Base-by-base conservation (phyloP, 2,113 vertebrate genomes). In the Chauna torquata region DNA sequence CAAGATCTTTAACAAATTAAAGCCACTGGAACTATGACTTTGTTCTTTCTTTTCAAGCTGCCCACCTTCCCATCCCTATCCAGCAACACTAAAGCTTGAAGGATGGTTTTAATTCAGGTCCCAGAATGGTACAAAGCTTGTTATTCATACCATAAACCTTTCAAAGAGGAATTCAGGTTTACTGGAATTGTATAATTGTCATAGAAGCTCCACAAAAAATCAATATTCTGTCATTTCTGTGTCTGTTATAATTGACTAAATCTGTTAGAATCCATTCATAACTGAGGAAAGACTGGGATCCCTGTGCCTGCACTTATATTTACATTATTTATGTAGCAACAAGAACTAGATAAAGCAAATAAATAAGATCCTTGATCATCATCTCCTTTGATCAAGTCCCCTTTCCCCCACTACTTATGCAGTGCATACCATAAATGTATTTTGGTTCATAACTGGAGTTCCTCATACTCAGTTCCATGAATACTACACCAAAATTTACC, bases 301-400 rank as follows among this genome's bases (percentile, higher is more conserved):
- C 54, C 55, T 88, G 86, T 88, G 85, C 95, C 86, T 95, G 83
- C 70, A 82, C 77, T 95, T 80, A 15, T 15, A 87, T 94, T 94
- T 96, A 91, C 91, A 95, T 97, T 97, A 96, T 94, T 96, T 97
- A 95, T 95, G 84, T 94, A 80, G 88, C 86, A 96, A 92, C 91
- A 96, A 94, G 91, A 96, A 72, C 86, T 89, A 82, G 91, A 92
- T 94, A 95, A 96, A 91, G 88, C 77, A 89, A 90, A 72, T 89
- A 84, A 95, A 92, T 92, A 85, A 92, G 84, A 91, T 92, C 91
- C 89, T 94, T 96, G 95, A 97, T 94, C 92, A 94, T 91, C 69
- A 30, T 83, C 64, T 95, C 68, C 86, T 97, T 96, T 96, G 92
- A 95, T 93, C 80, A 75, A 81, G 61, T 75, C n/a, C 36, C 62